A percentile compares a stretch with the other conserved stretches of the same genome.
Evolutionary conservation across 1,140 invertebrate species (phyloP).

Genomic region (Cylas formicarius): DNA sequence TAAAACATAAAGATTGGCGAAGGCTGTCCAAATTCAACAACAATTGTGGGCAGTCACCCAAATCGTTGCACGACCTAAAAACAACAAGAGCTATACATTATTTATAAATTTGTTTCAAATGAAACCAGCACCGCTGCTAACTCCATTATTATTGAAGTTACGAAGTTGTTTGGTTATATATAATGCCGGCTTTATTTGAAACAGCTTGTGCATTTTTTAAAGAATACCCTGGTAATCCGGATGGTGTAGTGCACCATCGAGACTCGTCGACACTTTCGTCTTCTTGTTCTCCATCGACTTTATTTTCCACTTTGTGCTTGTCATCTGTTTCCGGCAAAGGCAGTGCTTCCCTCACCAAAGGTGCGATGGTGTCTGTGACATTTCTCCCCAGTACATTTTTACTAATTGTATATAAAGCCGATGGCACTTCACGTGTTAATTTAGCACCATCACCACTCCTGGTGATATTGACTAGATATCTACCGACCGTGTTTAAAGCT

Average conservation of each 20-base stretch:
- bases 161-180: too few species aligned
- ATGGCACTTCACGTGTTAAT: conserved; percentile 52
- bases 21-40: conserved; percentile 75
- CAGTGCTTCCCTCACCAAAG: conserved; percentile 58
- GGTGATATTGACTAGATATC: conserved; percentile 75
- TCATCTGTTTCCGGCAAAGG: conserved; percentile 41
- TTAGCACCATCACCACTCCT: conserved; percentile 44
- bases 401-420: conserved; percentile 69
- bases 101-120: conserved; percentile 5
- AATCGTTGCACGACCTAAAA: conserved; percentile 62
- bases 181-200: too few species aligned
- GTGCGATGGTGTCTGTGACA: conserved; percentile 70
- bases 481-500: conserved; percentile 73
- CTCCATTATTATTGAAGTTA: too few species aligned
- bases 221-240: conserved; percentile 60
- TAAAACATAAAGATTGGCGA: conserved; percentile 83
- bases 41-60: conserved; percentile 81
- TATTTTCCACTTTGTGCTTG: conserved; percentile 7
- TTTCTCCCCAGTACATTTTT: conserved; percentile 74
- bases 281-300: conserved; percentile 24
- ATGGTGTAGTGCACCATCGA: conserved; percentile 69
- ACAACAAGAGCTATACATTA: conserved; percentile 8
- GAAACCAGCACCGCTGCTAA: too few species aligned
- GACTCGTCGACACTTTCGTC: conserved; percentile 34
- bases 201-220: too few species aligned